A percentile compares a stretch with the other conserved stretches of the same genome.
phyloP scores from a whole-genome alignment of 2,797 vertebrate species.

The Rhinella marina region DNA sequence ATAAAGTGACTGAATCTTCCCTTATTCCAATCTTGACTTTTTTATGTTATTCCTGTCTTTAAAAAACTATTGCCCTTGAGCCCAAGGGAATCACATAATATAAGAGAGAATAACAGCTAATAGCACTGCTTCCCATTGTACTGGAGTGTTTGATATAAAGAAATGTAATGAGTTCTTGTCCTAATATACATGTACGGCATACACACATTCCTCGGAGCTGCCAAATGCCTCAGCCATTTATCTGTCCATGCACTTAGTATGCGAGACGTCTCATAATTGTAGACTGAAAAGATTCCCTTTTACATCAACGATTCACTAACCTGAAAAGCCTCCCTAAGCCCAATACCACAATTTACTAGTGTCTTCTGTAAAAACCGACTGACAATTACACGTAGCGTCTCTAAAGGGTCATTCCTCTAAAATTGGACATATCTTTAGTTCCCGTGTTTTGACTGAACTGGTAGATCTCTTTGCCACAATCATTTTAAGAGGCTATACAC shows the following conservation, averaged over 20 bases:
- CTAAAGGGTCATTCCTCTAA: not conserved
- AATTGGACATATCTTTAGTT: not conserved
- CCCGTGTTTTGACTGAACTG: not conserved
- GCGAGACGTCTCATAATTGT: conserved; percentile 23
- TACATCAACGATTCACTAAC: conserved; percentile 36
- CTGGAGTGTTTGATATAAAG: conserved; percentile 45
- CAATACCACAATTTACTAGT: not conserved
- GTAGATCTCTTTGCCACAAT: not conserved
- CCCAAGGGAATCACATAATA: conserved; percentile 29
- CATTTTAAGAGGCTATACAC: not conserved
- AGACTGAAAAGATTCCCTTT: conserved; percentile 21
- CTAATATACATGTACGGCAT: conserved; percentile 36
- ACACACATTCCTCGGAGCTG: conserved; percentile 4
- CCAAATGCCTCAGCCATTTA: conserved; percentile 26
- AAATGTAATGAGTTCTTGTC: conserved; percentile 35
- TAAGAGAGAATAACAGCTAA: conserved; percentile 31
- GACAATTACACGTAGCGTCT: not conserved
- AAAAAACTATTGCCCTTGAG: conserved; percentile 35
- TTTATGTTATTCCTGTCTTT: conserved; percentile 23
- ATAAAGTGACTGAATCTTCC: conserved; percentile 1
- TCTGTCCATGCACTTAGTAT: conserved; percentile 38
- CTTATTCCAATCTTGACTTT: conserved; percentile 37
- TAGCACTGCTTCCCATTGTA: conserved; percentile 18
- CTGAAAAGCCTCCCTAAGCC: conserved; percentile 15
- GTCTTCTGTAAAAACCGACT: conserved; percentile 12